Conservation (phyloP, 2,113 vertebrate species). For the Gorsachius goisagi region DNA sequence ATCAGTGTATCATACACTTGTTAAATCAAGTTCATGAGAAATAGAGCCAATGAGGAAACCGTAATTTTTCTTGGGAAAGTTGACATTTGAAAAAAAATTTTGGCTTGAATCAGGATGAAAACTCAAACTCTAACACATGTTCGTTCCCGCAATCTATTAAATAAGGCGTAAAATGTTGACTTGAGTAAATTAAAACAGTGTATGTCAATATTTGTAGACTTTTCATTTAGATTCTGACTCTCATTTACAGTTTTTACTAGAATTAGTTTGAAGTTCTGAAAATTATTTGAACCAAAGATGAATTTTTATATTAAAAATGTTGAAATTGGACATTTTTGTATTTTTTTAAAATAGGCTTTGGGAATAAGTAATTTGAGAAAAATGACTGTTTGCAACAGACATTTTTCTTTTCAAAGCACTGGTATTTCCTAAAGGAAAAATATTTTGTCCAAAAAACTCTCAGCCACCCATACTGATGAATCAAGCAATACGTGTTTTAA, state of each 20-base stretch:
- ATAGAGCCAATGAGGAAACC: not conserved
- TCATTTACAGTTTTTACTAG: not conserved
- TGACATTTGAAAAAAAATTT: not conserved
- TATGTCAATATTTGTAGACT: not conserved
- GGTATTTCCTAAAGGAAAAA: not conserved
- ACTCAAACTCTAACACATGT: not conserved
- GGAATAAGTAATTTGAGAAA: not conserved
- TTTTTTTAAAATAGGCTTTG: not conserved
- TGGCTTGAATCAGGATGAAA: not conserved
- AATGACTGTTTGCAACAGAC: not conserved
- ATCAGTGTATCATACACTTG: not conserved
- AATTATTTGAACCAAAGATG: not conserved
- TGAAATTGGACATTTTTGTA: not conserved
- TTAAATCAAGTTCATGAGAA: not conserved
- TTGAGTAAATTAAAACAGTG: not conserved
- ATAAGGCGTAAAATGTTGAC: not conserved
- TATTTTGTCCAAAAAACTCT: not conserved
- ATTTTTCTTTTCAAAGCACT: not conserved
- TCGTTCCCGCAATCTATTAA: not conserved
- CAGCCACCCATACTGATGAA: not conserved
- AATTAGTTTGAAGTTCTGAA: not conserved
- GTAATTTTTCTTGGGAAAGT: not conserved
- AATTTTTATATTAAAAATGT: not conserved
- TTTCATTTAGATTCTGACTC: not conserved
- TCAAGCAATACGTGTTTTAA: conserved; percentile 10